A percentile compares a stretch with the other conserved stretches of the same genome.
Evolutionary conservation across 2,113 vertebrate species (phyloP).

Genomic region (Anser brachyrhynchus): DNA sequence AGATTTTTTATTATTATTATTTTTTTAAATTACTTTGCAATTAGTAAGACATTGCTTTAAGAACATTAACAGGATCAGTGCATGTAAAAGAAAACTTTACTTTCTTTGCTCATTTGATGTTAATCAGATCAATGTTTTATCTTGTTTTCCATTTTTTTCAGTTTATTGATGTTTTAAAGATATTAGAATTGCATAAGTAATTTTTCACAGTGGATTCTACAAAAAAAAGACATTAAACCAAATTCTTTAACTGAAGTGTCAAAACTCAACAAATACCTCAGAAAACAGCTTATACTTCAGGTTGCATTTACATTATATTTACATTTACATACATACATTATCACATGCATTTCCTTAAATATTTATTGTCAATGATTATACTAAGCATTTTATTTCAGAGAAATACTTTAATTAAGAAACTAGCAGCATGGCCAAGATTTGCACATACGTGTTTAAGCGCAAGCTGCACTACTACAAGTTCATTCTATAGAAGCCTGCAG

Average conservation of each 20-base stretch:
- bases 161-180: not conserved
- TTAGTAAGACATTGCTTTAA: not conserved
- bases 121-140: not conserved
- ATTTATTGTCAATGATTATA: not conserved
- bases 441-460: not conserved
- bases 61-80: not conserved
- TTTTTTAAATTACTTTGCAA: not conserved
- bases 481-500: not conserved
- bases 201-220: not conserved
- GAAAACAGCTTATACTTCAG: not conserved
- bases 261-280: not conserved
- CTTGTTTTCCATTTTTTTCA: not conserved
- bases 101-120: not conserved
- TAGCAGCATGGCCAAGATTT: not conserved
- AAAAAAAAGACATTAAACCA: not conserved
- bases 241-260: not conserved
- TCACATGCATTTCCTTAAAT: not conserved
- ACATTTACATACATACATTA: not conserved
- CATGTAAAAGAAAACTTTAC: not conserved
- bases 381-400: not conserved
- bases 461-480: not conserved
- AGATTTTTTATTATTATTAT: not conserved
- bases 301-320: not conserved
- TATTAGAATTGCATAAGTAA: not conserved
- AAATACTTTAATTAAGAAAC: not conserved